Evolutionary conservation across 1,140 invertebrate species (phyloP).

Genomic region (Babylonia areolata): DNA sequence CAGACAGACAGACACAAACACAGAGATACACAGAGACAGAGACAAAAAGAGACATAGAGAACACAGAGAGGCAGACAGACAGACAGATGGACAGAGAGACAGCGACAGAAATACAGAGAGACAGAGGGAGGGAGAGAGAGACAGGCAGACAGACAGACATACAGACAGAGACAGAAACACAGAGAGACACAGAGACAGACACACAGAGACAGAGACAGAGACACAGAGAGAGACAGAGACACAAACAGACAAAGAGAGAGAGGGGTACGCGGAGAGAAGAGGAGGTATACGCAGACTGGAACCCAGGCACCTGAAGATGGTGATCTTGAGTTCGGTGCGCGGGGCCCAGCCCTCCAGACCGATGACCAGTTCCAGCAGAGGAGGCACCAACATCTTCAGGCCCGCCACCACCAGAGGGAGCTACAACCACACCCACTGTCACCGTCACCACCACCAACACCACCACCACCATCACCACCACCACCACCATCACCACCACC

Average conservation of each 20-base stretch:
- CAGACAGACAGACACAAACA: too few species aligned
- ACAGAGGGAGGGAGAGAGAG: background rate
- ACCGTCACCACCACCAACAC: too few species aligned
- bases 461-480: too few species aligned
- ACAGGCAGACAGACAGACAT: background rate
- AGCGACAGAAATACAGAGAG: too few species aligned
- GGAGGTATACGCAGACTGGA: background rate
- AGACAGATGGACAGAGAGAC: too few species aligned
- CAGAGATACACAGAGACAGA: too few species aligned
- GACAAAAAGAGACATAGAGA: too few species aligned
- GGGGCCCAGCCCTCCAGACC: constrained; percentile 62
- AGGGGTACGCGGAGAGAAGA: background rate
- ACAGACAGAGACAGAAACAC: background rate
- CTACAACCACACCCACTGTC: constrained; percentile 36
- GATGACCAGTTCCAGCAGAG: constrained; percentile 55
- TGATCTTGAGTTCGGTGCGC: constrained; percentile 59
- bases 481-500: too few species aligned
- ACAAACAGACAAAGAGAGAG: background rate
- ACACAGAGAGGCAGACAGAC: too few species aligned
- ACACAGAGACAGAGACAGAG: background rate
- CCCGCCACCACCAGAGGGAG: constrained; percentile 57
- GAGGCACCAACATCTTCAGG: constrained; percentile 64
- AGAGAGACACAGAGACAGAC: background rate
- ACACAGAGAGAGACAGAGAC: background rate
- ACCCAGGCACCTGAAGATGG: constrained; percentile 54